These are phyloP conservation scores for Zoanthus solanderi DNA, from an alignment of 92 coral and sea anemone species.

Conservation along the genomic window DNA sequence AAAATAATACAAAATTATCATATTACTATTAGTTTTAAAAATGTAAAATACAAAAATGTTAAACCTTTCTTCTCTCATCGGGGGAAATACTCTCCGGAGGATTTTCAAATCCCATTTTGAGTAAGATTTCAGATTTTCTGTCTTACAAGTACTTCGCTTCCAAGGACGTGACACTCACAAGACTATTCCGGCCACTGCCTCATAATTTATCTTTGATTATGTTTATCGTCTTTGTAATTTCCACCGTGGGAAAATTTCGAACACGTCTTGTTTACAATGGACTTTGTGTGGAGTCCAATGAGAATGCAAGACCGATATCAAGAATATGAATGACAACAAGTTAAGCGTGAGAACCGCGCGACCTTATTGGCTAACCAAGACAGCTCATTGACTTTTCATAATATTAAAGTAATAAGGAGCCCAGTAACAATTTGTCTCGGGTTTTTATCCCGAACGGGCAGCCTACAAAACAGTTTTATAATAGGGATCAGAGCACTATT, in stretches of 20 bases:
- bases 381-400: slow-evolving; percentile 31
- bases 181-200: neutral
- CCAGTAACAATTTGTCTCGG: slow-evolving; percentile 55
- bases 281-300: slow-evolving; percentile 65
- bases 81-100: slow-evolving; percentile 18
- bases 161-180: slow-evolving; percentile 17
- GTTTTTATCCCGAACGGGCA: slow-evolving; percentile 45
- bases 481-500: slow-evolving; percentile 61
- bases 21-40: no score
- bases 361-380: slow-evolving; percentile 65
- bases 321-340: slow-evolving; percentile 49
- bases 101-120: slow-evolving; percentile 73
- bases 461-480: slow-evolving; percentile 46
- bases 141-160: neutral
- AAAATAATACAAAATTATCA: neutral
- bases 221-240: slow-evolving; percentile 41
- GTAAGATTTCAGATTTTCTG: neutral
- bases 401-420: slow-evolving; percentile 33
- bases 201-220: slow-evolving; percentile 21
- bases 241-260: slow-evolving; percentile 83
- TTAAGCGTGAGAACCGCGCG: slow-evolving; percentile 72
- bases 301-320: slow-evolving; percentile 32
- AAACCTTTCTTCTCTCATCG: slow-evolving; percentile 69
- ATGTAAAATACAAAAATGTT: neutral
- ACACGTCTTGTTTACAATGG: slow-evolving; percentile 43